Conservation (phyloP, 2,113 vertebrate species). For the Panthera leo region DNA sequence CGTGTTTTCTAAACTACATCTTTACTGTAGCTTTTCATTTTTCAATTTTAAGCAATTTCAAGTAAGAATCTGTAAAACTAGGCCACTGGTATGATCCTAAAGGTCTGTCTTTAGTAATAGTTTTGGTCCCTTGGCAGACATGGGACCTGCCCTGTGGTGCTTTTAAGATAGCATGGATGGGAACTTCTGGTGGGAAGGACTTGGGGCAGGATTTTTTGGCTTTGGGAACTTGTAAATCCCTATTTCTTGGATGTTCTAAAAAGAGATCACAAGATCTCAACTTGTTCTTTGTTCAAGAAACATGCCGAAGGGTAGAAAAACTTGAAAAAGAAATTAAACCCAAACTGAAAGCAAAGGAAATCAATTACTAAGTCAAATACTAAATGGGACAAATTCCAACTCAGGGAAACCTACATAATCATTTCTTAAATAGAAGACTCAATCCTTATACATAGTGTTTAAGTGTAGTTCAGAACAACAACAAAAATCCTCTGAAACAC, state of each 20-base stretch:
- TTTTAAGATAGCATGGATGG: neutral
- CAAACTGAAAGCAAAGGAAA: neutral
- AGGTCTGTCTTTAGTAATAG: neutral
- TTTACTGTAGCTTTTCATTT: neutral
- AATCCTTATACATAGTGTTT: neutral
- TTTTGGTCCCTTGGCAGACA: neutral
- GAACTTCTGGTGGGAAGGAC: neutral
- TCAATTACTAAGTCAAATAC: neutral
- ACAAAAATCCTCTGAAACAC: neutral
- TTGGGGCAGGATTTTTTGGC: neutral
- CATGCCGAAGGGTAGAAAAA: neutral
- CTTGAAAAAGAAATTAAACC: conserved; percentile 7
- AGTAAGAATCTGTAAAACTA: neutral
- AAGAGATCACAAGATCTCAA: neutral
- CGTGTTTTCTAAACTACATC: neutral
- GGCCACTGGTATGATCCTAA: too few species aligned
- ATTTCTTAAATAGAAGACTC: neutral
- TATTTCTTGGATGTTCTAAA: neutral
- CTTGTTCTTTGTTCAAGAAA: conserved; percentile 20
- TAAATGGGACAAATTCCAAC: neutral
- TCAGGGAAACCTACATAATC: accelerated
- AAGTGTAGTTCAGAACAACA: neutral
- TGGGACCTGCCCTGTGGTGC: neutral
- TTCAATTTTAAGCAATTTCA: neutral
- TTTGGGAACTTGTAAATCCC: neutral